These are phyloP conservation scores for Phrixothrix hirtus DNA, from an alignment of 2,888 invertebrate species.

Conservation along the genomic window DNA sequence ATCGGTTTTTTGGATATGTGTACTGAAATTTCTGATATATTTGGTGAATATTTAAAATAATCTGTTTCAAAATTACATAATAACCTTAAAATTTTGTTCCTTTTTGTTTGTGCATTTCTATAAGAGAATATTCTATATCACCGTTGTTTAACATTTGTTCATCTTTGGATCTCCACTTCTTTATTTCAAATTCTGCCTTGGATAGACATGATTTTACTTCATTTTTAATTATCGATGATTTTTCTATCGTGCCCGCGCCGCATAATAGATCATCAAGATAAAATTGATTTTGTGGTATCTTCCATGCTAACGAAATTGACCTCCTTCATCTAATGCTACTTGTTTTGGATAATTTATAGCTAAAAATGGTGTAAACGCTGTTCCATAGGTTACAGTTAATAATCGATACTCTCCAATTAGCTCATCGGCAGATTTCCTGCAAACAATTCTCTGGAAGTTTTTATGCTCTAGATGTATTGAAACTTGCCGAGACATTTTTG, in stretches of 20 bases:
- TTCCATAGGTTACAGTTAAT: conserved; percentile 4
- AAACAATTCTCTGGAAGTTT: neutral
- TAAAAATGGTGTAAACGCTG: conserved; percentile 2
- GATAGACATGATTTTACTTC: neutral
- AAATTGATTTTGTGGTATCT: neutral
- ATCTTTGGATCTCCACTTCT: neutral
- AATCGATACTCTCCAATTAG: neutral
- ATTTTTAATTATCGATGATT: neutral
- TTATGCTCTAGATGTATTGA: neutral
- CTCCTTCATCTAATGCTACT: neutral
- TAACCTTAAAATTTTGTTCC: neutral
- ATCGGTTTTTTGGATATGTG: conserved; percentile 14
- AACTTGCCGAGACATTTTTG: conserved; percentile 2
- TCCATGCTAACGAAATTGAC: conserved; percentile 1
- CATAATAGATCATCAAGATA: conserved; percentile 4
- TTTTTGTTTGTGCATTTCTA: neutral
- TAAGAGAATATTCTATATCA: neutral
- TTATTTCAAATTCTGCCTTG: conserved; percentile 1
- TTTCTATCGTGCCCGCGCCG: neutral
- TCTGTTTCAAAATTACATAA: neutral
- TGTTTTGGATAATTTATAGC: neutral
- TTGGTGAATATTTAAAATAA: conserved; percentile 1
- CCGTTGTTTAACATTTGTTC: neutral
- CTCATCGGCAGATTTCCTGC: neutral
- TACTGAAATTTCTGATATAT: neutral